Percentiles rank a stretch among this genome's conserved stretches.
Evolutionary conservation across 2,113 vertebrate genomes (phyloP).

Genomic region (Phodopus roborovskii): DNA sequence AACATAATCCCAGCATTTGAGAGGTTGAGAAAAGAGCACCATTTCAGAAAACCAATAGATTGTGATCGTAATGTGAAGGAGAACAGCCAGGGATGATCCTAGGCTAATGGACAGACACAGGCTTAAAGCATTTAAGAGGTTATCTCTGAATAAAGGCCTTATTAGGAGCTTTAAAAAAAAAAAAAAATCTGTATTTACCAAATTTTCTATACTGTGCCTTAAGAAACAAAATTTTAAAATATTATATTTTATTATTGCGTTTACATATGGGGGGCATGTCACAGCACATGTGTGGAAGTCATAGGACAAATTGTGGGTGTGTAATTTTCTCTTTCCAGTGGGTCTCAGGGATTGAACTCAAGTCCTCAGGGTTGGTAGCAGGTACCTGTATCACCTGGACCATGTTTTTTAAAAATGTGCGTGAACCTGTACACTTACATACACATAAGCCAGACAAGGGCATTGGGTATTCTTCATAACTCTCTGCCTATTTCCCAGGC

Average conservation of each 20-base stretch:
- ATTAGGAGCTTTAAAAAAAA: neutral
- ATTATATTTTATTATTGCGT: neutral
- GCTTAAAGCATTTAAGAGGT: neutral
- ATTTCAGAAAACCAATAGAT: neutral
- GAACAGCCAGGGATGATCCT: neutral
- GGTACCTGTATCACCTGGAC: neutral
- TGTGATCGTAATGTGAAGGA: neutral
- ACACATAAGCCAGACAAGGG: neutral
- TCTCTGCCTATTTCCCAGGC: neutral
- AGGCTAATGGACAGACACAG: neutral
- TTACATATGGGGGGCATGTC: neutral
- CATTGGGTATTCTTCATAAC: neutral
- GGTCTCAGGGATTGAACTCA: neutral
- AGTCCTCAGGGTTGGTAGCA: neutral
- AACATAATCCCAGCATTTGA: neutral
- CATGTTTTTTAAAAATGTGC: neutral
- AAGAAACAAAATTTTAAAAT: neutral
- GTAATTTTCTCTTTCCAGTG: neutral
- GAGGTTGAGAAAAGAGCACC: neutral
- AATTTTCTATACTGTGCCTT: neutral
- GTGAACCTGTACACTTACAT: neutral
- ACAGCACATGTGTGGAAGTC: neutral
- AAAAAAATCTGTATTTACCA: neutral
- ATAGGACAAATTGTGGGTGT: neutral
- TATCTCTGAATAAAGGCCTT: neutral